phyloP scores from a whole-genome alignment of 2,797 vertebrate genomes.

The Cuculus canorus region DNA sequence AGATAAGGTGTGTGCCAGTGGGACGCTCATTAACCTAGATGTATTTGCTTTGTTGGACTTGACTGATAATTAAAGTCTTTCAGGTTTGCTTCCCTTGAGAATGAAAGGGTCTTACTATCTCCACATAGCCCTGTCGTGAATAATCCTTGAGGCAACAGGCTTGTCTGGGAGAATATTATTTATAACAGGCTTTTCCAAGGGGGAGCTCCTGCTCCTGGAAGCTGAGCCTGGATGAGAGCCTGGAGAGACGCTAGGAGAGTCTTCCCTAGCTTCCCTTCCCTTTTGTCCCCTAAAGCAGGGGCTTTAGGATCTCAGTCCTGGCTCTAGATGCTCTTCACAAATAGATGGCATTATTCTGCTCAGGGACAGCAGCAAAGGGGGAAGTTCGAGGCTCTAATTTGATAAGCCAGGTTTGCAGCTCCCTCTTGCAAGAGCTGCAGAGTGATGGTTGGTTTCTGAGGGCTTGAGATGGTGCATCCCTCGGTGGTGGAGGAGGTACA shows the following conservation, averaged over 20 bases:
- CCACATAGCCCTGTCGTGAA: background rate
- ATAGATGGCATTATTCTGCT: too few species aligned
- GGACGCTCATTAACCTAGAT: constrained; percentile 40
- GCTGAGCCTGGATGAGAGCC: background rate
- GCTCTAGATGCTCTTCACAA: too few species aligned
- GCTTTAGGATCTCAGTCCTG: too few species aligned
- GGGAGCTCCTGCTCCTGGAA: background rate
- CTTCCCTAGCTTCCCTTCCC: too few species aligned
- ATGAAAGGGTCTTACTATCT: background rate
- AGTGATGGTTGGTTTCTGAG: too few species aligned
- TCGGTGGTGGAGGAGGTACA: too few species aligned
- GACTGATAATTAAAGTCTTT: constrained; percentile 1
- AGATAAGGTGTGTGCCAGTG: background rate
- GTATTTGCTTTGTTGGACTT: background rate
- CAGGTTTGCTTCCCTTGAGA: background rate
- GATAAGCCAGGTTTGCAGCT: too few species aligned
- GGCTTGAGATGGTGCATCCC: too few species aligned
- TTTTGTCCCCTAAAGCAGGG: too few species aligned
- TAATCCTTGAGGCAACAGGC: background rate
- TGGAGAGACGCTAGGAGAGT: background rate
- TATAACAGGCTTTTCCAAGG: background rate
- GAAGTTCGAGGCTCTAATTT: too few species aligned
- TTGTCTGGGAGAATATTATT: background rate
- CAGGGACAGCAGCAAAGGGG: too few species aligned
- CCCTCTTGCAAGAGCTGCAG: too few species aligned